Percentiles rank a stretch among this genome's conserved stretches.
phyloP scores from a whole-genome alignment of 2,797 vertebrate genomes.

The Enteromius mattozi region DNA sequence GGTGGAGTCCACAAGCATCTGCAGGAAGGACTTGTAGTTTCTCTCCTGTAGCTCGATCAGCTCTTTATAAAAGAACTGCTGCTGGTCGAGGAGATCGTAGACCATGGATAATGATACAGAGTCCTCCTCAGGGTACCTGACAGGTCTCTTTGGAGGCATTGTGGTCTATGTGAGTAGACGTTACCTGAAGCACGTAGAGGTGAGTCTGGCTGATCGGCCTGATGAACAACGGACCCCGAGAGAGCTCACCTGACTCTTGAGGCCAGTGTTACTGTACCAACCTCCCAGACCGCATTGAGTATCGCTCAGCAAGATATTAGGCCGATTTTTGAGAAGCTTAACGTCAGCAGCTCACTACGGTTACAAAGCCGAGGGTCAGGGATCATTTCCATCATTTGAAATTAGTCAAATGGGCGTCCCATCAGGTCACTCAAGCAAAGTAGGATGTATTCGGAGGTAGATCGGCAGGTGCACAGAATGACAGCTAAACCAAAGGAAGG shows the following conservation, averaged over 20 bases:
- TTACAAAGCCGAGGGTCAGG: slow-evolving; percentile 70
- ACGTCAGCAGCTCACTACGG: slow-evolving; percentile 68
- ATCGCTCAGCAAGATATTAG: slow-evolving; percentile 7
- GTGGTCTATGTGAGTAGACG: slow-evolving; percentile 58
- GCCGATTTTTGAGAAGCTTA: slow-evolving; percentile 37
- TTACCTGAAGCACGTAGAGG: slow-evolving; percentile 22
- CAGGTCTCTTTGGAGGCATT: slow-evolving; percentile 72
- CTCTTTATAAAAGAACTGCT: slow-evolving; percentile 75
- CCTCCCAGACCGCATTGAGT: slow-evolving; percentile 50
- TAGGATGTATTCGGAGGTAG: not conserved
- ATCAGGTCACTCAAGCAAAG: slow-evolving; percentile 20
- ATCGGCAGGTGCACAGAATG: not conserved
- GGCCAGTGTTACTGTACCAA: slow-evolving; percentile 36
- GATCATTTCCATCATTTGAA: slow-evolving; percentile 67
- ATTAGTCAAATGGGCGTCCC: slow-evolving; percentile 19
- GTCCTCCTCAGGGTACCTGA: slow-evolving; percentile 69
- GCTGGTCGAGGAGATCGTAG: slow-evolving; percentile 79
- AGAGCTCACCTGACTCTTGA: slow-evolving; percentile 32
- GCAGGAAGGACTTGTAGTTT: slow-evolving; percentile 75
- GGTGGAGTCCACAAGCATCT: slow-evolving; percentile 75
- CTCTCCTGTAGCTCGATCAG: slow-evolving; percentile 78
- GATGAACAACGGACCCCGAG: slow-evolving; percentile 44
- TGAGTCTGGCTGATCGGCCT: slow-evolving; percentile 40
- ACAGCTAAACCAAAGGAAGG: slow-evolving; percentile 17
- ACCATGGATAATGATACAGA: slow-evolving; percentile 67